Evolutionary conservation across 2,888 invertebrate genomes (phyloP), one percentile per base, ranked within the genome.

Genomic region (Orchestes rusci): DNA sequence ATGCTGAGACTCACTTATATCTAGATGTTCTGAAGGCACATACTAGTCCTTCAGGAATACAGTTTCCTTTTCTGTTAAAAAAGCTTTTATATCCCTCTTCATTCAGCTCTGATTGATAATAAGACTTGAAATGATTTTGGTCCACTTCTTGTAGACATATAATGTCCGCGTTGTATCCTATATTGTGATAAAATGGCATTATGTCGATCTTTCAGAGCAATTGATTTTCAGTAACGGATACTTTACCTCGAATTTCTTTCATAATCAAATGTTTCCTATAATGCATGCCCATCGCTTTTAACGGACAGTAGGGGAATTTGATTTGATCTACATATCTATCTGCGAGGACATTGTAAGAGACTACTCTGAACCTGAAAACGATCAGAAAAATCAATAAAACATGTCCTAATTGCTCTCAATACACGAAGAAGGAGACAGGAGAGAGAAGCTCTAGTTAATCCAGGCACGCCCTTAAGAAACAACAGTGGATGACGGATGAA

Each of bases 121-220:
- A 84, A 51, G 73, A 62, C 4, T 76, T 68, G 66, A 83, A 93
- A 34, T 92, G 73, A 69, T 82, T 85, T 8, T 64, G 64, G 64
- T 96, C 95, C 0, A 94, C 90, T 75, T 96, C 96, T 75, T 96
- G 95, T 10, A 96, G 71, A 57, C 94, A 94, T 39, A 93, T 71
- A 38, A 96, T 71, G 65, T 96, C 95, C 28, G 82, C 80, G 70
- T 94, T 86, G 63, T 91, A 95, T n/a, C 90, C 91, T 80, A 53
- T 19, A 42, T 39, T 30, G 31, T 29, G 16, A 34, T 34, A 34
- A 10, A 10, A 2, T 16, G 18, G 2, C 12, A 2, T 15, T 15
- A 37, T 12, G 12, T n/a, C n/a, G n/a, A n/a, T 16, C 4, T 15
- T 3, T 13, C 13, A 13, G 10, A 13, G 10, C 4, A 33, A 23